Conservation (phyloP, 2,888 invertebrate genomes). For the Agrotis ipsilon region DNA sequence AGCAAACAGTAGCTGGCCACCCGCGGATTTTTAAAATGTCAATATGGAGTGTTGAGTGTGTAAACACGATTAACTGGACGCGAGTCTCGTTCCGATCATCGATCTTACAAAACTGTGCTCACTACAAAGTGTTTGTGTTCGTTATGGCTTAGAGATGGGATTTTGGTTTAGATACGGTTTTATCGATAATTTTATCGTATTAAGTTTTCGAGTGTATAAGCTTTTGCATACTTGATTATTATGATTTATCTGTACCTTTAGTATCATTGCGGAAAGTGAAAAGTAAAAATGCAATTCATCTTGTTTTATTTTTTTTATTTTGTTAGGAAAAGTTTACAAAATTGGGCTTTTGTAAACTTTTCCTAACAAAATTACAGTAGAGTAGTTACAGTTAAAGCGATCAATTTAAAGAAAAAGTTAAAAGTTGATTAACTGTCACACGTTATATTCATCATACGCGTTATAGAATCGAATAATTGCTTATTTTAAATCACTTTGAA, state of each 20-base stretch:
- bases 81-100: constrained; percentile 79
- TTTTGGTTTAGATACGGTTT: background rate
- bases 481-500: background rate
- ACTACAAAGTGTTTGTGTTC: constrained; percentile 75
- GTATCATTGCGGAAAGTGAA: no score
- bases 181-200: background rate
- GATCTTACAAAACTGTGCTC: constrained; percentile 80
- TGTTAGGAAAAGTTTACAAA: background rate
- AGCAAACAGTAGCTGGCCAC: constrained; percentile 89
- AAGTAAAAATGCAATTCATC: no score
- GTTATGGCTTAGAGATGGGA: constrained; percentile 71
- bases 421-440: no score
- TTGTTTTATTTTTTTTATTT: no score
- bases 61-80: constrained; percentile 86
- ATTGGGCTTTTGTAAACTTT: no score
- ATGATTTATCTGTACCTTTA: background rate
- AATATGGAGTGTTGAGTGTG: constrained; percentile 82
- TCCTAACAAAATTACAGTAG: no score
- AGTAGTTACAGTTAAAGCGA: background rate
- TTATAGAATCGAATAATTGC: no score
- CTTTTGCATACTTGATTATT: background rate
- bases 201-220: no score
- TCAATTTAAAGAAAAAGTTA: no score
- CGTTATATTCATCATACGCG: no score
- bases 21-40: constrained; percentile 82